These are phyloP conservation scores for Orchestia grillus DNA, from an alignment of 1,140 invertebrate species.

Conservation along the genomic window DNA sequence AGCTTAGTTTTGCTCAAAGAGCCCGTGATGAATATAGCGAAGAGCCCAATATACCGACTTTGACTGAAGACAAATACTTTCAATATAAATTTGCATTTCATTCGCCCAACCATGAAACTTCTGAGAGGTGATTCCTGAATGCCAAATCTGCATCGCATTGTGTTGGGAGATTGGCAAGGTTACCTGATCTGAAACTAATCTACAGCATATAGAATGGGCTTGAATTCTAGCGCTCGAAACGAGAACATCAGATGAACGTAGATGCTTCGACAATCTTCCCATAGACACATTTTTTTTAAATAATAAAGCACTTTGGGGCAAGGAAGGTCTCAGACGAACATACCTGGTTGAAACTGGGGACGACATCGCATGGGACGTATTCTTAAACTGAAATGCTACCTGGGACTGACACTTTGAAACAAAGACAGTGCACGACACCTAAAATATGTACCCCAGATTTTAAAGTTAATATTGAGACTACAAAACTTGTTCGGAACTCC, in stretches of 20 bases:
- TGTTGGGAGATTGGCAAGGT: background rate
- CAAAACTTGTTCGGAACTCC: too few species aligned
- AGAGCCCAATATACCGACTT: background rate
- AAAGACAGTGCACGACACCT: background rate
- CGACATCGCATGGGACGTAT: background rate
- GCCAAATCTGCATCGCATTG: background rate
- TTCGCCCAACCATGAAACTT: background rate
- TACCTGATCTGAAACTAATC: background rate
- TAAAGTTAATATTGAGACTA: background rate
- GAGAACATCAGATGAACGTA: background rate
- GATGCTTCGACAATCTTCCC: background rate
- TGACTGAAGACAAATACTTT: background rate
- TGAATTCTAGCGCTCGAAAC: background rate
- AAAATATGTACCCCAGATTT: background rate
- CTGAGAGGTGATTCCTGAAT: background rate
- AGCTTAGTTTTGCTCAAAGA: background rate
- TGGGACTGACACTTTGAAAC: background rate
- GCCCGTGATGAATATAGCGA: background rate
- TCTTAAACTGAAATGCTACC: background rate
- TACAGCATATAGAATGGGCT: background rate
- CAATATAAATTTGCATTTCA: background rate
- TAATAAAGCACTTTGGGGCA: background rate
- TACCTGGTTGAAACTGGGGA: background rate
- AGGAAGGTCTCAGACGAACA: background rate
- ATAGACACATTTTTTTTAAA: background rate